A percentile compares a stretch with the other conserved stretches of the same genome.
phyloP scores from a whole-genome alignment of 1,140 invertebrate genomes.

The Arion vulgaris region DNA sequence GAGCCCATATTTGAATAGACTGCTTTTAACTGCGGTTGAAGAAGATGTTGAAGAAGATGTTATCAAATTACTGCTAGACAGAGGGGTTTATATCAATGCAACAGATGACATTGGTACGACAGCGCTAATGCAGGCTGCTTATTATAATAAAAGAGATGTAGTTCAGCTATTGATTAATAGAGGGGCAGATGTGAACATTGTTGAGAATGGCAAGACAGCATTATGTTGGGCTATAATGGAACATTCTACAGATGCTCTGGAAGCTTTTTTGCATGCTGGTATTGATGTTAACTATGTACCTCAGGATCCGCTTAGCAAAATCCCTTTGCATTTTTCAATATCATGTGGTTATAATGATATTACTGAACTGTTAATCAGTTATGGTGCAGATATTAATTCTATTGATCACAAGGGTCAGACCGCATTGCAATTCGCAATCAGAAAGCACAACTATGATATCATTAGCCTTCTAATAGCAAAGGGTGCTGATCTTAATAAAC shows the following conservation, averaged over 20 bases:
- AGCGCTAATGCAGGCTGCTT: constrained; percentile 16
- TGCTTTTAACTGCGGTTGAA: not conserved
- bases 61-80: not conserved
- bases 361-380: not conserved
- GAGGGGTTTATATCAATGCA: not conserved
- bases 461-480: not conserved
- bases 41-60: not conserved
- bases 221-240: not conserved
- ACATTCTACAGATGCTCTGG: not conserved
- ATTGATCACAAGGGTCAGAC: not conserved
- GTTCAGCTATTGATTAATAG: not conserved
- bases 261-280: not conserved
- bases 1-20: not conserved
- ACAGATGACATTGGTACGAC: not conserved
- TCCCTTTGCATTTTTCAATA: not conserved
- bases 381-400: constrained; percentile 11
- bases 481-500: not conserved
- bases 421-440: not conserved
- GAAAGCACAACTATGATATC: not conserved
- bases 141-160: not conserved
- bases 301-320: not conserved
- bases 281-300: constrained; percentile 15
- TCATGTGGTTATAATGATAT: constrained; percentile 9
- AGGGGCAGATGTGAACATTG: not conserved
- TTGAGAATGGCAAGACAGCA: not conserved